Percentiles rank a stretch among this genome's conserved stretches.
Evolutionary conservation across 2,113 vertebrate genomes (phyloP).

Genomic region (Actenoides hombroni): DNA sequence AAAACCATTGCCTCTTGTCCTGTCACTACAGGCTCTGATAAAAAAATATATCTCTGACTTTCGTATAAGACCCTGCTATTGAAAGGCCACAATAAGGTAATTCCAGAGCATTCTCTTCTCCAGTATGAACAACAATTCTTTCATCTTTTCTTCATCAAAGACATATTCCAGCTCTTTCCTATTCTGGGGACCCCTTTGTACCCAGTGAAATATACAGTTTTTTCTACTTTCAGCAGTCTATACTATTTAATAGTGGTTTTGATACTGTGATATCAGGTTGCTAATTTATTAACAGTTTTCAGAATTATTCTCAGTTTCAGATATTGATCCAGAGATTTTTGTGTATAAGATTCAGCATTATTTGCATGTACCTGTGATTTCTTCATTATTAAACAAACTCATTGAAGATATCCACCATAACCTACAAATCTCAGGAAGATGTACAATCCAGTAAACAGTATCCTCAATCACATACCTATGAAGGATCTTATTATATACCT

Average conservation of each 20-base stretch:
- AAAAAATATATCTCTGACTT: background rate
- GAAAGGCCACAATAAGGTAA: background rate
- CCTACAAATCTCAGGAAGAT: background rate
- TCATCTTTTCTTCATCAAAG: background rate
- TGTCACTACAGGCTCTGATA: background rate
- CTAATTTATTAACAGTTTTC: background rate
- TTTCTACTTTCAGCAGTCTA: background rate
- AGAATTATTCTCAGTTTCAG: background rate
- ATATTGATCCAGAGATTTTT: background rate
- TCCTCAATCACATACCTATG: background rate
- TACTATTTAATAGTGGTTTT: background rate
- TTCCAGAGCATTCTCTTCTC: fast-evolving
- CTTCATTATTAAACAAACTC: background rate
- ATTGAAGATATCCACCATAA: background rate
- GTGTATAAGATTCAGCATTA: background rate
- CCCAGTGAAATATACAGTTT: background rate
- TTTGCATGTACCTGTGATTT: background rate
- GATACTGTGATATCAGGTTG: background rate
- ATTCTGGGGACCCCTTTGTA: fast-evolving
- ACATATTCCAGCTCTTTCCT: background rate
- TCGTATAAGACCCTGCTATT: fast-evolving
- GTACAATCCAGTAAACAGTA: background rate
- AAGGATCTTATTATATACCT: background rate
- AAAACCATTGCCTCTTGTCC: fast-evolving
- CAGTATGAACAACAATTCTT: background rate